Conservation (phyloP, 2,113 vertebrate genomes). For the Choloepus hoffmanni region DNA sequence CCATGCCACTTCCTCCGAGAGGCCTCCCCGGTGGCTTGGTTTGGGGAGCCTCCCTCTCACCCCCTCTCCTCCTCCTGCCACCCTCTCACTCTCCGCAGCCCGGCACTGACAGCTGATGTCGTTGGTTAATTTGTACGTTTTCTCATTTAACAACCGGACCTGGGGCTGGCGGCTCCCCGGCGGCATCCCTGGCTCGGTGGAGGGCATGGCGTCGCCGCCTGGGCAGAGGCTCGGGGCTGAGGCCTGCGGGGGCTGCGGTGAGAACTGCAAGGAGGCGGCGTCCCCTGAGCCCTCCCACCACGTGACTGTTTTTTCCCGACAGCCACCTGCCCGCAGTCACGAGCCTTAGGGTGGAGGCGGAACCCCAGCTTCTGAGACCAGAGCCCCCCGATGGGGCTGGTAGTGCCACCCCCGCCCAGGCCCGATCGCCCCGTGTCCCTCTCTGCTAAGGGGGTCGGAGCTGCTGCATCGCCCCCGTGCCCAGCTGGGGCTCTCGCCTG, state of each 20-base stretch:
- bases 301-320: no score
- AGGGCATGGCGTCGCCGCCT: neutral
- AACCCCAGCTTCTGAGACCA: no score
- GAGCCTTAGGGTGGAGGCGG: no score
- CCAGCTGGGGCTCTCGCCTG: neutral
- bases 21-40: neutral
- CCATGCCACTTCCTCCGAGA: neutral
- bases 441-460: no score
- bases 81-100: accelerated
- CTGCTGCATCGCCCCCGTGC: neutral
- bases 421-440: no score
- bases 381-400: no score
- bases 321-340: no score
- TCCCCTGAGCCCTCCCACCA: no score
- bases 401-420: no score
- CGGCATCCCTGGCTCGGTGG: neutral
- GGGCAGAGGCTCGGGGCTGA: neutral
- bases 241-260: neutral
- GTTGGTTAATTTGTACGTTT: no score
- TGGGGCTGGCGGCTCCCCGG: neutral
- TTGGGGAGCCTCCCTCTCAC: neutral
- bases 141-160: neutral
- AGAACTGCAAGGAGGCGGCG: no score
- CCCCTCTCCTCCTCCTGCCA: neutral
- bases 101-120: no score